Evolutionary conservation across 2,113 vertebrate species (phyloP), one percentile per base, ranked within the genome.

Genomic region (Machaerirhynchus nigripectus): DNA sequence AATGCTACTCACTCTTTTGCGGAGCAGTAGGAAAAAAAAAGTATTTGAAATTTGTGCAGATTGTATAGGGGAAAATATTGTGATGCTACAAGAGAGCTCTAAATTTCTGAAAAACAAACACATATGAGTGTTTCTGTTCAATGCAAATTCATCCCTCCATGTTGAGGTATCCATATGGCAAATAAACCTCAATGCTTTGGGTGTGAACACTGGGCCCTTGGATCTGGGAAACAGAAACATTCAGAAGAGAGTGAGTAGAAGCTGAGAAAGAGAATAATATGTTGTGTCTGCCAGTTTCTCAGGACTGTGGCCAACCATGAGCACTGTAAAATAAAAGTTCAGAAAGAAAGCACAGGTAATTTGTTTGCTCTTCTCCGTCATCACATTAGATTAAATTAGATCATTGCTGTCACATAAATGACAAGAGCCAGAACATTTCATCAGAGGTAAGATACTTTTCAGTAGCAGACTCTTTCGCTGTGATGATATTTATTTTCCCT

Each of bases 1-100:
- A 97, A 95, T 96, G 84, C 70, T 95, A 87, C 69, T 93, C 77
- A 92, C 33, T 96, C 69, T 93, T 94, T 89, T 71, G 89, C 96
- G 89, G 83, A 85, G 53, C 68, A 86, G 53, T 71, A 77, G 76
- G 50, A 68, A 96, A 87, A 94, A 90, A 87, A 71, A 42, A n/a
- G n/a, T 57, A 57, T 69, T 61, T 93, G 81, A 95, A 78, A 82
- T 92, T 37, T 85, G 73, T 89, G 77, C 40, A 15, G 88, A 94
- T 95, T 96, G 68, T 57, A 55, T 31, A 74, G 80, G 60, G 78
- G 27, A 40, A 97, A 97, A 92, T 90, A 89, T 85, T 96, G 84
- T 86, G 79, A 87, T 80, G 74, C 31, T 76, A 47, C 13, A 64
- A 79, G 67, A 74, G 47, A 90, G 56, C 52, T 93, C 69, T 71